These are phyloP conservation scores for Diadegma fenestrale DNA, from an alignment of 2,888 invertebrate genomes.

Conservation along the genomic window DNA sequence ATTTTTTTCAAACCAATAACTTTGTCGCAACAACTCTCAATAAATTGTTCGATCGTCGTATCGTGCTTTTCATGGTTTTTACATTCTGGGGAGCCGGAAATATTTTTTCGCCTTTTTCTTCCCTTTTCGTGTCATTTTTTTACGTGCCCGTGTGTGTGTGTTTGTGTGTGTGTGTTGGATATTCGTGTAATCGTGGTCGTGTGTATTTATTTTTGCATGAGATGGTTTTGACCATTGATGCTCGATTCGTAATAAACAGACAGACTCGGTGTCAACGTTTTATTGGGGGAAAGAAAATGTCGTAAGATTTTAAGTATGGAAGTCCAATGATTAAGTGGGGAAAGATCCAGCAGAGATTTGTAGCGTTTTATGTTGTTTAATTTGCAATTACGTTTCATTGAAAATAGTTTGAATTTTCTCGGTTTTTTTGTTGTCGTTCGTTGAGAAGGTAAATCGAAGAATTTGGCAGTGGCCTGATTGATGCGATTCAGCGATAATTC, in stretches of 20 bases:
- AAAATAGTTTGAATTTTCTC: constrained; percentile 1
- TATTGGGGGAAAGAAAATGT: constrained; percentile 37
- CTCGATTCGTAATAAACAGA: constrained; percentile 28
- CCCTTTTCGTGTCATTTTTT: constrained; percentile 8
- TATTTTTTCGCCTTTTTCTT: constrained; percentile 28
- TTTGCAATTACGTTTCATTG: constrained; percentile 31
- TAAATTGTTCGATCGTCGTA: constrained; percentile 55
- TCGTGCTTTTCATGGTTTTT: constrained; percentile 38
- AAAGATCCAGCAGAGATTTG: constrained; percentile 65
- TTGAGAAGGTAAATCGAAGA: neutral
- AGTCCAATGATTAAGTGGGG: constrained; percentile 73
- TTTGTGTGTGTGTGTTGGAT: constrained; percentile 1
- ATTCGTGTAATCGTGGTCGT: constrained; percentile 25
- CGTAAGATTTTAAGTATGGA: constrained; percentile 71
- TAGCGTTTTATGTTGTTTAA: constrained; percentile 53
- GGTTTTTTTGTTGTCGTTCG: neutral
- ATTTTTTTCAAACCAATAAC: constrained; percentile 7
- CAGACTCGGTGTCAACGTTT: constrained; percentile 42
- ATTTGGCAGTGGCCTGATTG: neutral
- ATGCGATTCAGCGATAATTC: neutral
- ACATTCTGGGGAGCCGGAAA: constrained; percentile 44
- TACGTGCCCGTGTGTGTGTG: neutral
- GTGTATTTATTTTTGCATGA: constrained; percentile 38
- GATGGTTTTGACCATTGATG: constrained; percentile 23
- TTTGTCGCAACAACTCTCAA: constrained; percentile 23